These are phyloP conservation scores for Drosophila nasuta DNA, from an alignment of 1,140 invertebrate species.

Conservation along the genomic window DNA sequence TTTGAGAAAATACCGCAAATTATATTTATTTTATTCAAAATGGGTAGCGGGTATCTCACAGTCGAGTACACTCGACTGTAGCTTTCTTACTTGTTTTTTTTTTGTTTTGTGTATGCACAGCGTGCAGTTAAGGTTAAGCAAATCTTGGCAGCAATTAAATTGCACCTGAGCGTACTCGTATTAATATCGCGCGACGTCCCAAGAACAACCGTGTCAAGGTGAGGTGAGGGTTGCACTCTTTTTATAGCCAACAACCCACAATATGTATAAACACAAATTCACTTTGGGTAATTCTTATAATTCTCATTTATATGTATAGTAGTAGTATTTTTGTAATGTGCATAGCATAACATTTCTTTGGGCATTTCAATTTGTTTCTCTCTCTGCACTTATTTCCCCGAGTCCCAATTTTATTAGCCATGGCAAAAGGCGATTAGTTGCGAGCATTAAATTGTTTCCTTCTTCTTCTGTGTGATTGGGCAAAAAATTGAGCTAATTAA, in stretches of 20 bases:
- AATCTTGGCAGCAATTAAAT: constrained; percentile 82
- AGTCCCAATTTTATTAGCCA: constrained; percentile 28
- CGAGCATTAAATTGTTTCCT: constrained; percentile 11
- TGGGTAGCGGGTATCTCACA: too few relatives aligned
- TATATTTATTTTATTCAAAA: too few relatives aligned
- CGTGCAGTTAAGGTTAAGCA: constrained; percentile 44
- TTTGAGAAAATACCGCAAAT: too few relatives aligned
- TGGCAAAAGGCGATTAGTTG: constrained; percentile 58
- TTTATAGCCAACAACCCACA: constrained; percentile 55
- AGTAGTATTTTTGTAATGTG: constrained; percentile 1
- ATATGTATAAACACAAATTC: neutral
- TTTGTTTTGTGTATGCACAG: neutral
- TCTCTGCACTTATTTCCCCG: constrained; percentile 5
- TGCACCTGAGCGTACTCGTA: constrained; percentile 73
- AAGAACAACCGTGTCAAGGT: constrained; percentile 73
- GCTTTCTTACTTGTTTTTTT: too few relatives aligned
- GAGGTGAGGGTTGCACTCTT: constrained; percentile 77
- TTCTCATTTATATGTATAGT: constrained; percentile 9
- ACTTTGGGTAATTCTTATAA: neutral
- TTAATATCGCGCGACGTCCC: constrained; percentile 58
- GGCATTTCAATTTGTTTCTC: constrained; percentile 10
- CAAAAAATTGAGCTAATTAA: constrained; percentile 24
- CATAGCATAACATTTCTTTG: neutral
- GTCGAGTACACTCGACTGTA: too few relatives aligned
- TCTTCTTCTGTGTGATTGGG: constrained; percentile 16